Base-by-base conservation (phyloP, 2,797 vertebrate genomes). In the Psittacula derbiana region DNA sequence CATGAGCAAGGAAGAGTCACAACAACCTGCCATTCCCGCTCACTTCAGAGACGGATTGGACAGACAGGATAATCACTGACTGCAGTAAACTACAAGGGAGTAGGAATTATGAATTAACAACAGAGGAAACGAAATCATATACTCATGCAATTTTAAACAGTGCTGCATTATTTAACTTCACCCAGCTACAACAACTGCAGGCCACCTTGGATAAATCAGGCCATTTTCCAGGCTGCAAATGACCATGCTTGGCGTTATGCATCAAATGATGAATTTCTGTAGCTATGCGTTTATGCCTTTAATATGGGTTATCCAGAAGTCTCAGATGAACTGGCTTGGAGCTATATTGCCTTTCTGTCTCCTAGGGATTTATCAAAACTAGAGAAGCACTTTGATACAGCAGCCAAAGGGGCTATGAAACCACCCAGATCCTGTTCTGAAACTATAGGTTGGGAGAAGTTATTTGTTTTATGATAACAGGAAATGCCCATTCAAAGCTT, bases 101-200 rank as follows among this genome's bases (percentile, higher is more conserved):
- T 38, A 70, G 66, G 62, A 80, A 72, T 53, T 89, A 60, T 58
- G 49, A 93, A 92, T 81, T 62, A 95, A 75, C 81, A 84, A 75
- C 81, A 84, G 92, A 75, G 66, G 70, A 93, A 96, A 95, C 0
- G 2, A 86, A 93, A 91, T 81, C 43, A 81, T 38, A 83, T 7
- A 50, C 58, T 94, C 75, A 79, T 92, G 79, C 69, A 95, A 95
- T 91, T 92, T 95, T 96, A 94, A 96, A 64, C 65, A 80, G 36
- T 25, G 44, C 60, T 96, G 70, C 62, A 88, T 93, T 94, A 96
- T 93, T 95, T 90, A 94, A 61, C 86, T 89, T 85, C 64, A 71
- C 44, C 83, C 55, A 73, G 73, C 90, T 85, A 66, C 80, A 91
- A 76, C 24, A 81, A 80, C 53, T 80, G 62, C 72, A 75, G 79